phyloP scores from a whole-genome alignment of 2,888 invertebrate genomes.

The Cryptops parisi region DNA sequence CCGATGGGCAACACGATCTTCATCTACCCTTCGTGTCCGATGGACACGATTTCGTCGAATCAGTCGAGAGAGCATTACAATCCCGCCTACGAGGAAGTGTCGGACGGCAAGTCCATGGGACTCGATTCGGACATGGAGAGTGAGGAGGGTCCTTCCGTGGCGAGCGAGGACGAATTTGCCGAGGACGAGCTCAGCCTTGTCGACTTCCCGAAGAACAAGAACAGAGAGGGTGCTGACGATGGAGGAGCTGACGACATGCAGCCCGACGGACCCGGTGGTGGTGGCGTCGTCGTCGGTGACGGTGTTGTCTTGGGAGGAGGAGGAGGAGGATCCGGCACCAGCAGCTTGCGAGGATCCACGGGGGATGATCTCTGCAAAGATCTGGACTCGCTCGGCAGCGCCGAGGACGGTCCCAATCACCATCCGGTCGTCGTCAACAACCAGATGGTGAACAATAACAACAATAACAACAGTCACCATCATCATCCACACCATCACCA shows the following conservation, averaged over 20 bases:
- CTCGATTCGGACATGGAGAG: conserved; percentile 22
- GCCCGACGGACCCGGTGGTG: neutral
- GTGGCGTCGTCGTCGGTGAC: neutral
- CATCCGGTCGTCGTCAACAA: neutral
- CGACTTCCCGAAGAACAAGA: conserved; percentile 18
- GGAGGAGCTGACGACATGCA: too few species aligned
- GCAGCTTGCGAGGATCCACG: conserved; percentile 19
- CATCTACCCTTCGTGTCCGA: conserved; percentile 17
- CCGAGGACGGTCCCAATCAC: conserved; percentile 33
- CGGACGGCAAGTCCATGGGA: conserved; percentile 18
- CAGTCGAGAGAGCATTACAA: conserved; percentile 19
- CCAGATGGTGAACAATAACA: neutral
- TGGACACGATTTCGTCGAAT: conserved; percentile 8
- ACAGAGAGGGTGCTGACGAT: neutral
- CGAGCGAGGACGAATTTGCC: conserved; percentile 23
- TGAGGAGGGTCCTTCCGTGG: conserved; percentile 20
- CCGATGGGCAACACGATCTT: conserved; percentile 21
- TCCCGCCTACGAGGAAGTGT: conserved; percentile 23
- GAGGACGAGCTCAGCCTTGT: conserved; percentile 23
- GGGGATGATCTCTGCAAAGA: conserved; percentile 21
- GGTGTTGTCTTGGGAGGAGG: neutral
- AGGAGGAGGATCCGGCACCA: conserved; percentile 15
- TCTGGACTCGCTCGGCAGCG: conserved; percentile 20
- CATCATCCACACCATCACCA: conserved; percentile 7
- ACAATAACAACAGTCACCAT: neutral